These are phyloP conservation scores for Zelleria hepariella DNA, from an alignment of 2,888 invertebrate genomes.

Conservation along the genomic window DNA sequence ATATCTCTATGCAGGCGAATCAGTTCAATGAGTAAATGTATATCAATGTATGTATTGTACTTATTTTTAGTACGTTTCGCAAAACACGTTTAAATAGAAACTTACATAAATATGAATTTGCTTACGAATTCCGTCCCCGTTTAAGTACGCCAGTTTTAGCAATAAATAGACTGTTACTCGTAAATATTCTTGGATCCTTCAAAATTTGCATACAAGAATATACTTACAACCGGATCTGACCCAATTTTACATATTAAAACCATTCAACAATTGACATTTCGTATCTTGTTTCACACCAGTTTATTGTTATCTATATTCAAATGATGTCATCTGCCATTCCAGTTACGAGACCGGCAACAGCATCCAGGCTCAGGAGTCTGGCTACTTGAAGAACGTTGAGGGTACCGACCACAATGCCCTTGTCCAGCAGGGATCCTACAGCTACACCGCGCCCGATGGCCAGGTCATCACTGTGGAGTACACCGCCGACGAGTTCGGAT, in stretches of 20 bases:
- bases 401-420: constrained; percentile 75
- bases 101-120: too few relatives aligned
- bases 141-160: too few relatives aligned
- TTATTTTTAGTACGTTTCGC: too few relatives aligned
- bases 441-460: constrained; percentile 85
- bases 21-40: too few relatives aligned
- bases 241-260: not conserved
- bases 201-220: not conserved
- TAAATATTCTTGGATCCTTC: too few relatives aligned
- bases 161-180: not conserved
- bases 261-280: not conserved
- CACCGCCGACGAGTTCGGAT: constrained; percentile 86
- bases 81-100: too few relatives aligned
- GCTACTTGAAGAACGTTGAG: constrained; percentile 79
- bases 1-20: not conserved
- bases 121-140: too few relatives aligned
- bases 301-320: not conserved
- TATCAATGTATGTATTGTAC: too few relatives aligned
- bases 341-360: constrained; percentile 89
- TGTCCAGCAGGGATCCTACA: constrained; percentile 84
- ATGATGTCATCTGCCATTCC: constrained; percentile 14
- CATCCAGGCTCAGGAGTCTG: constrained; percentile 84
- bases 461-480: constrained; percentile 82
- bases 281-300: not conserved
- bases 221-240: not conserved